Conservation (phyloP, 2,113 vertebrate genomes). For the Delphinapterus leucas region DNA sequence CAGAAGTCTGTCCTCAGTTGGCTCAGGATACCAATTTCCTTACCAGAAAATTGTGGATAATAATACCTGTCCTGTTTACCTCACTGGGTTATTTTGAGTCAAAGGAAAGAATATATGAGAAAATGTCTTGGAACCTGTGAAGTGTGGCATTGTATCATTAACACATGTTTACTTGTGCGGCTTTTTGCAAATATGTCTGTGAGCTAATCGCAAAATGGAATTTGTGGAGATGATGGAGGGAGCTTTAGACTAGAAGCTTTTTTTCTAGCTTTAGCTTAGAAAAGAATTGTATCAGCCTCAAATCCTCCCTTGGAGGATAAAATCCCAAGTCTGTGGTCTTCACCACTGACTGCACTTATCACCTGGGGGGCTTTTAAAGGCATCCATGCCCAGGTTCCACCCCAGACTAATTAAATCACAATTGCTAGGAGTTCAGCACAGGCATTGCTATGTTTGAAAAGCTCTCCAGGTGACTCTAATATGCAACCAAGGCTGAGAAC, state of each 20-base stretch:
- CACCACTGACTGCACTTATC: neutral
- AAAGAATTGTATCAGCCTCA: neutral
- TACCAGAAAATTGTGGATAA: neutral
- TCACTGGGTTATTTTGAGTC: conserved; percentile 39
- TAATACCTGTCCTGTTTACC: neutral
- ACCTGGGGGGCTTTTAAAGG: neutral
- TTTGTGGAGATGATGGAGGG: neutral
- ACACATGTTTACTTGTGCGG: neutral
- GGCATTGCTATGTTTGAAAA: neutral
- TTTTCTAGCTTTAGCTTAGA: neutral
- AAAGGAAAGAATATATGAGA: neutral
- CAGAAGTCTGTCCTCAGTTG: neutral
- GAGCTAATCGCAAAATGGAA: neutral
- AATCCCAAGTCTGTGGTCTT: neutral
- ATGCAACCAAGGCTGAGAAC: neutral
- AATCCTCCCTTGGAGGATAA: neutral
- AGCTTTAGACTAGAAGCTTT: neutral
- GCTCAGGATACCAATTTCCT: neutral
- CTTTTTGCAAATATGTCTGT: conserved; percentile 4
- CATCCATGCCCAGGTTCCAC: neutral
- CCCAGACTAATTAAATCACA: neutral
- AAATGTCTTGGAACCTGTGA: neutral
- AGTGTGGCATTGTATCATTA: neutral
- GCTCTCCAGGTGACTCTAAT: neutral
- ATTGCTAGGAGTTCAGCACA: neutral